Conservation (phyloP, 2,797 vertebrate genomes). For the Catamblyrhynchus diadema region DNA sequence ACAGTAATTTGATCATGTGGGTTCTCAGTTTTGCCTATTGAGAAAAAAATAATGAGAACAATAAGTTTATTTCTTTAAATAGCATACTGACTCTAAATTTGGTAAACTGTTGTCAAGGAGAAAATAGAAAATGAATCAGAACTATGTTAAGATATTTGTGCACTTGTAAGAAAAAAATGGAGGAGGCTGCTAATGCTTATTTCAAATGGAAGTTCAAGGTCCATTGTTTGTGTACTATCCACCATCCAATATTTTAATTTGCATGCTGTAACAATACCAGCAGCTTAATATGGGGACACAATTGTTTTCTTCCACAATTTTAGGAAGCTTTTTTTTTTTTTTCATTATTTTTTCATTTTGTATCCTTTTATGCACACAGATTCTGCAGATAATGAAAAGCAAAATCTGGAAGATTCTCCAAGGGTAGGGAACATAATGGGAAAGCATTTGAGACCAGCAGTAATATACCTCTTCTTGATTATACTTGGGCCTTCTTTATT, state of each 20-base stretch:
- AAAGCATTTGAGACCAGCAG: background rate
- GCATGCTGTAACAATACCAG: conserved; percentile 25
- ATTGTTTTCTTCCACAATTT: conserved; percentile 61
- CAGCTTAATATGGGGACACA: conserved; percentile 1
- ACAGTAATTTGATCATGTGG: background rate
- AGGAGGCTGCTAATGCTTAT: background rate
- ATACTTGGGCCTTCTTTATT: background rate
- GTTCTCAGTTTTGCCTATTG: background rate
- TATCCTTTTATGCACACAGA: conserved; percentile 16
- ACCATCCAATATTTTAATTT: conserved; percentile 34
- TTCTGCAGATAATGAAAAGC: conserved; percentile 13
- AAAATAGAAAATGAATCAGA: conserved; percentile 22
- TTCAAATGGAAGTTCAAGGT: conserved; percentile 49
- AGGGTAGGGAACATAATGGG: background rate
- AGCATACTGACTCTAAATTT: conserved; percentile 16
- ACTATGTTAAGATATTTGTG: background rate
- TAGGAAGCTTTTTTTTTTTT: conserved; percentile 5
- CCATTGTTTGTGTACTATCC: conserved; percentile 41
- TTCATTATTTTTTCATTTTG: background rate
- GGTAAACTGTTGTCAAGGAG: background rate
- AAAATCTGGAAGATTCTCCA: conserved; percentile 12
- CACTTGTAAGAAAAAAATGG: background rate
- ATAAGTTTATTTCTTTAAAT: conserved; percentile 24
- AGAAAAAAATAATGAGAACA: conserved; percentile 29
- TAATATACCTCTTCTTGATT: background rate